Percentiles rank a stretch among this genome's conserved stretches.
Evolutionary conservation across 2,797 vertebrate genomes (phyloP).

Genomic region (Acanthornis magna): DNA sequence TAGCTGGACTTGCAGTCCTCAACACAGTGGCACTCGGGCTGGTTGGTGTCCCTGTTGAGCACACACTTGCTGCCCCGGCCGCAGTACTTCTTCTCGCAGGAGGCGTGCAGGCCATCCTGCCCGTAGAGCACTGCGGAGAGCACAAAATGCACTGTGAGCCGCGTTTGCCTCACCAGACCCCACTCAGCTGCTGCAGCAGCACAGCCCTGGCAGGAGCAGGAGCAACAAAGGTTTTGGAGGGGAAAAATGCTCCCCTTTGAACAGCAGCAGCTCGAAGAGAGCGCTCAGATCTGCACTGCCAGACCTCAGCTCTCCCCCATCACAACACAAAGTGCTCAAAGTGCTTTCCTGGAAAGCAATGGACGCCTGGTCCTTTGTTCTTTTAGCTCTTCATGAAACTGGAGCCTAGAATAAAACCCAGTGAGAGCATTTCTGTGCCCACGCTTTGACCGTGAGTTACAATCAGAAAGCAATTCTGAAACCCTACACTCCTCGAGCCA

Average conservation of each 20-base stretch:
- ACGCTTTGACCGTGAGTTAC: neutral
- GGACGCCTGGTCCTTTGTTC: fast-evolving
- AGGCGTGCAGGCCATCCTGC: conserved; percentile 43
- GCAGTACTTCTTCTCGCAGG: conserved; percentile 83
- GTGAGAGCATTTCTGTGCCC: neutral
- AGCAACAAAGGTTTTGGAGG: neutral
- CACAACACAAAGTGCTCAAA: neutral
- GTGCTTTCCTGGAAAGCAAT: neutral
- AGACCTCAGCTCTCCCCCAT: neutral
- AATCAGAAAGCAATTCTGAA: neutral
- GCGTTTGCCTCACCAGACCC: fast-evolving
- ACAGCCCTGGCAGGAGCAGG: neutral
- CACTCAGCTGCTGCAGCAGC: fast-evolving
- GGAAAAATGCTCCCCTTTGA: neutral
- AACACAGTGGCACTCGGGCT: conserved; percentile 85
- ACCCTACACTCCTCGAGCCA: neutral
- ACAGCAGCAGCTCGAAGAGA: neutral
- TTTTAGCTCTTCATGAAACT: neutral
- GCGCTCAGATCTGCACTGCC: neutral
- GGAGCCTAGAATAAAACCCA: neutral
- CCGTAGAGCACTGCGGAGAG: conserved; percentile 67
- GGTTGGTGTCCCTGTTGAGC: conserved; percentile 75
- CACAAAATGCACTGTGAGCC: neutral
- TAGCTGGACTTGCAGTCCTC: conserved; percentile 85
- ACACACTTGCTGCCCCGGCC: conserved; percentile 84